Percentiles rank a stretch among this genome's conserved stretches.
phyloP scores from a whole-genome alignment of 2,888 invertebrate genomes.

The Ornithoptera alexandrae region DNA sequence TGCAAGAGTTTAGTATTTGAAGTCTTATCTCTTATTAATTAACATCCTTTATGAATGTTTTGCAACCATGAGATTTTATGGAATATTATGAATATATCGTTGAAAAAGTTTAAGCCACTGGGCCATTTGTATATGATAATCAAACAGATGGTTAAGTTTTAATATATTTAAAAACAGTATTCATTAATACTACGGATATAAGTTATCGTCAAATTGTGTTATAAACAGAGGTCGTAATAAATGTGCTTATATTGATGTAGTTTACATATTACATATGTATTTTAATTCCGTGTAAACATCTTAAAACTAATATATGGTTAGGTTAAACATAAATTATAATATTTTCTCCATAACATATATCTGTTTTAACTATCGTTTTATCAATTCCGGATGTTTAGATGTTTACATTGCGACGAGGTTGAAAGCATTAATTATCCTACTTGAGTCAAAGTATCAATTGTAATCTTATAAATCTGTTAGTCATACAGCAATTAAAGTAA shows the following conservation, averaged over 20 bases:
- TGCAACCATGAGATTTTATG: neutral
- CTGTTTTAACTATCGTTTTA: neutral
- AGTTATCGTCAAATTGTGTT: conserved; percentile 1
- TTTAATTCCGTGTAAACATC: neutral
- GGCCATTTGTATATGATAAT: neutral
- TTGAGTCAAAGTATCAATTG: neutral
- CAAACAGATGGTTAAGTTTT: neutral
- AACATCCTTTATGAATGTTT: neutral
- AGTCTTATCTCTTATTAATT: neutral
- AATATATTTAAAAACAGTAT: neutral
- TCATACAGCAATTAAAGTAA: neutral
- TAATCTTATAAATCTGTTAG: neutral
- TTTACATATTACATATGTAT: neutral
- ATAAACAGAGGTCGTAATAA: neutral
- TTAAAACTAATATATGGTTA: neutral
- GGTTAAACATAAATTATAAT: neutral
- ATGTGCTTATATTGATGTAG: neutral
- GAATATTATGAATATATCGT: neutral
- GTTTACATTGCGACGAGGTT: neutral
- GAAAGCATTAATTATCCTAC: neutral
- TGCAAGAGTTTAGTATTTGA: neutral
- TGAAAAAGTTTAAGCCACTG: neutral
- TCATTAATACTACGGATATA: neutral
- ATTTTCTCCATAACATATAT: neutral
- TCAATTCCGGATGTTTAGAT: conserved; percentile 1